Base-by-base conservation (phyloP, 1,140 invertebrate species). In the Littorina saxatilis region DNA sequence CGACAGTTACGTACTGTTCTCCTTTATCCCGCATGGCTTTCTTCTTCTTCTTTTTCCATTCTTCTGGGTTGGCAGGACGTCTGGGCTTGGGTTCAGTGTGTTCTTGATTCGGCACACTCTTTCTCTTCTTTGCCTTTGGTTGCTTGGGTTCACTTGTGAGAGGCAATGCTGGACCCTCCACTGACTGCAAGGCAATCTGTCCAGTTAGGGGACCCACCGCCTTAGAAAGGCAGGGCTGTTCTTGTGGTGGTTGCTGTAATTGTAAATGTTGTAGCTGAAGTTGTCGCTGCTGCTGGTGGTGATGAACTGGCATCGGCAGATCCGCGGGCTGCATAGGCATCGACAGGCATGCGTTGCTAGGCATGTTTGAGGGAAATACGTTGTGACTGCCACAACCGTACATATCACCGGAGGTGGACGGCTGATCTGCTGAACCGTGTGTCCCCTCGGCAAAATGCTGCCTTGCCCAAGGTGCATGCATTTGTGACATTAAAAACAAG, bases 11-110 rank as follows among this genome's bases (percentile, higher is more conserved):
- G 29, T 73, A 73, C 40, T 73, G 37, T 43, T 73, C 37, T 43
- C 70, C 70, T 40, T n/a, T 20, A 17, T 73, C 70, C 43, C 70
- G 39, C 11, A 43, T 35, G 70, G 3, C 13, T 40, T 73, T 73
- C 2, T 39, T 40, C n/a, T 73, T 73, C 70, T n/a, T n/a, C 40
- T 73, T 73, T 23, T 73, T 73, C 70, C 70, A 73, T 43, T 73
- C 70, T 0, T 35, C 35, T 43, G 70, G 70, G 43, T 73, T 43
- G 5, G 43, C 5, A 17, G 7, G 5, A 23, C 70, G 35, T 7
- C 43, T 73, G 15, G 17, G 32, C 23, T 43, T 73, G 23, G 39
- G 39, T n/a, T 43, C 58, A 5, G 20, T 61, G 9, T 61, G 58
- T 47, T 47, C 43, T 47, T 9, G 17, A 47, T 47, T 47, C 5